phyloP scores from a whole-genome alignment of 2,888 invertebrate species.

The Caenorhabditis macrosperma region DNA sequence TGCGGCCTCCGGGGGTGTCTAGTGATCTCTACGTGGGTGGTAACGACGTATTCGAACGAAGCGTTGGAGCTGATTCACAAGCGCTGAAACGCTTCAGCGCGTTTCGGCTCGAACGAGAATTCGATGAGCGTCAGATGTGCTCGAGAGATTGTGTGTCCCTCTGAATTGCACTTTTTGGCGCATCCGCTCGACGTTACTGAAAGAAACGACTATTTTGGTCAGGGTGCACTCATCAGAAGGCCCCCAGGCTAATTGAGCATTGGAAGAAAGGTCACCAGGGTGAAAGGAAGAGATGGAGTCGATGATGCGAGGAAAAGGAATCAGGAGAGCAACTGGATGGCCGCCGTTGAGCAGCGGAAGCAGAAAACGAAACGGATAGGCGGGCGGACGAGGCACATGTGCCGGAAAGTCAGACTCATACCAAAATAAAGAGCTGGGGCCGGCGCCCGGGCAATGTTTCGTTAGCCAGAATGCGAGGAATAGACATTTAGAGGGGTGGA shows the following conservation, averaged over 20 bases:
- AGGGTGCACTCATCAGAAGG: too few relatives aligned
- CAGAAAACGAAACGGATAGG: neutral
- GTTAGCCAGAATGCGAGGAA: neutral
- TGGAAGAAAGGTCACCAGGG: neutral
- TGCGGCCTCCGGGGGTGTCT: neutral
- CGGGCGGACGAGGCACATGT: neutral
- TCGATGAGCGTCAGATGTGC: too few relatives aligned
- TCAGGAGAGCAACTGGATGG: too few relatives aligned
- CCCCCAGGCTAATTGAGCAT: neutral
- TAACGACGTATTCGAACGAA: too few relatives aligned
- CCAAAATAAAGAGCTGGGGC: neutral
- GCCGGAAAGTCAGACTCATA: neutral
- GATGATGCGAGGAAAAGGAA: neutral
- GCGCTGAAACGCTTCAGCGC: neutral
- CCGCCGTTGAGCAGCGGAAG: too few relatives aligned
- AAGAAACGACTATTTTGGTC: too few relatives aligned
- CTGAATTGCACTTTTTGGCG: too few relatives aligned
- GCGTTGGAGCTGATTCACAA: neutral
- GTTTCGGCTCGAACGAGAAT: too few relatives aligned
- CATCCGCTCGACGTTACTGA: too few relatives aligned
- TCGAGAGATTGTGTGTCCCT: too few relatives aligned
- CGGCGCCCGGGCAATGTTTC: neutral
- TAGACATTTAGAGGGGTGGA: slow-evolving; percentile 9
- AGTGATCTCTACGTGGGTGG: neutral
- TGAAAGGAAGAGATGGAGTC: too few relatives aligned